phyloP scores from a whole-genome alignment of 2,888 invertebrate genomes.

The Ptychoptera albimana region DNA sequence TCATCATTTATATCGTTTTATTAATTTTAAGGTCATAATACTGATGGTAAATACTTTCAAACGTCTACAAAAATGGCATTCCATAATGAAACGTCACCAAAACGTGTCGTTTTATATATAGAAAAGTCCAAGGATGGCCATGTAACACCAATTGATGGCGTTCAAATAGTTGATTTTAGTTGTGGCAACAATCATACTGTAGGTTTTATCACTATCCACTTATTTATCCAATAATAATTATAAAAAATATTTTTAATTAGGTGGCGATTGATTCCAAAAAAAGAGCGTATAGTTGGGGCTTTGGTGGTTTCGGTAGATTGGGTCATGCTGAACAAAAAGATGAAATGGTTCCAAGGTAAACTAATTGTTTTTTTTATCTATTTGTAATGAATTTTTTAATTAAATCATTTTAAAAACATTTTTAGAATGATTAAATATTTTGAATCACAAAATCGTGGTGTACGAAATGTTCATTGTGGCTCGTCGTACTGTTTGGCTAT shows the following conservation, averaged over 20 bases:
- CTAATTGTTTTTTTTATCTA: background rate
- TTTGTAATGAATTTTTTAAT: conserved; percentile 20
- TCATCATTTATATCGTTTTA: background rate
- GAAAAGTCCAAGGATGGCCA: conserved; percentile 80
- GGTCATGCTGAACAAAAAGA: conserved; percentile 89
- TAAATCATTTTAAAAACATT: background rate
- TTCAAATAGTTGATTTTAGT: conserved; percentile 76
- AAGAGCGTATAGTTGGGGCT: conserved; percentile 88
- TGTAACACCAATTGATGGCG: conserved; percentile 65
- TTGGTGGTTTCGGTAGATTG: conserved; percentile 84
- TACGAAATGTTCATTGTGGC: conserved; percentile 67
- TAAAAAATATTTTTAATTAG: too few relatives aligned
- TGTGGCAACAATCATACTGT: conserved; percentile 84
- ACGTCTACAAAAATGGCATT: conserved; percentile 76
- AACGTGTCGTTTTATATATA: conserved; percentile 69
- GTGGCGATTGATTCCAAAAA: conserved; percentile 77
- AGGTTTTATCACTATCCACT: background rate
- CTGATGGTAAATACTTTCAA: conserved; percentile 88
- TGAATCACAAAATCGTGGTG: conserved; percentile 70
- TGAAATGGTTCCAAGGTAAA: conserved; percentile 57
- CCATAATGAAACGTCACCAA: conserved; percentile 71
- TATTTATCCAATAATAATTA: background rate
- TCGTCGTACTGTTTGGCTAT: conserved; percentile 74
- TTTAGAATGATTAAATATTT: conserved; percentile 69
- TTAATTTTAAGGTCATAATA: conserved; percentile 57